These are phyloP conservation scores for Ptyas mucosa DNA, from an alignment of 2,113 vertebrate genomes.

Conservation along the genomic window DNA sequence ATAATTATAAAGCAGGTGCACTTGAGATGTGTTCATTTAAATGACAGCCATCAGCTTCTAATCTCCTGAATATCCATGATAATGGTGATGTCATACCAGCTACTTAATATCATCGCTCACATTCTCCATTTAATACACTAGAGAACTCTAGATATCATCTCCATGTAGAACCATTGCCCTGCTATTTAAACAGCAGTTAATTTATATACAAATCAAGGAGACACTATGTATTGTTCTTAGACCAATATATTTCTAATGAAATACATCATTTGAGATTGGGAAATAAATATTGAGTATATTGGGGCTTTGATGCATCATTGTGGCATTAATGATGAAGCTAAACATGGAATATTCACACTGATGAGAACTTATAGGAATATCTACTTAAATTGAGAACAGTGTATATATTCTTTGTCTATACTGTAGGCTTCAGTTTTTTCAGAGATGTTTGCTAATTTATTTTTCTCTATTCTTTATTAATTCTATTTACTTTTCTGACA, in stretches of 20 bases:
- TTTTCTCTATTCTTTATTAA: background rate
- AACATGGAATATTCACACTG: background rate
- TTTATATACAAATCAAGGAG: slow-evolving; percentile 64
- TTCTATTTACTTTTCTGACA: background rate
- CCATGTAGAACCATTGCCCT: slow-evolving; percentile 43
- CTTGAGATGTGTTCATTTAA: slow-evolving; percentile 74
- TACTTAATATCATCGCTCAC: slow-evolving; percentile 61
- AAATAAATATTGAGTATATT: slow-evolving; percentile 35
- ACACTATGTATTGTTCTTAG: slow-evolving; percentile 50
- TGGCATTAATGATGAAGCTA: slow-evolving; percentile 10
- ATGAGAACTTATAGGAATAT: background rate
- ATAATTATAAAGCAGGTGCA: slow-evolving; percentile 79
- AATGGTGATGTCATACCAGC: slow-evolving; percentile 70
- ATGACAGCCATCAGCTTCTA: slow-evolving; percentile 74
- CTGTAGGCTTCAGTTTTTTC: fast-evolving
- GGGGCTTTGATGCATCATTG: slow-evolving; percentile 22
- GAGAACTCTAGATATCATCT: slow-evolving; percentile 60
- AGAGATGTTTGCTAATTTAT: background rate
- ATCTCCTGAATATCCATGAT: slow-evolving; percentile 71
- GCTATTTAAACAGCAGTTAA: slow-evolving; percentile 66
- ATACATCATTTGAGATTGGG: slow-evolving; percentile 32
- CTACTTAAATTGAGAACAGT: slow-evolving; percentile 5
- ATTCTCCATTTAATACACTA: slow-evolving; percentile 61
- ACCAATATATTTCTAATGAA: slow-evolving; percentile 51
- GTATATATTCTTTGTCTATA: background rate